Evolutionary conservation across 2,797 vertebrate genomes (phyloP).

Genomic region (Scolopax rusticola): DNA sequence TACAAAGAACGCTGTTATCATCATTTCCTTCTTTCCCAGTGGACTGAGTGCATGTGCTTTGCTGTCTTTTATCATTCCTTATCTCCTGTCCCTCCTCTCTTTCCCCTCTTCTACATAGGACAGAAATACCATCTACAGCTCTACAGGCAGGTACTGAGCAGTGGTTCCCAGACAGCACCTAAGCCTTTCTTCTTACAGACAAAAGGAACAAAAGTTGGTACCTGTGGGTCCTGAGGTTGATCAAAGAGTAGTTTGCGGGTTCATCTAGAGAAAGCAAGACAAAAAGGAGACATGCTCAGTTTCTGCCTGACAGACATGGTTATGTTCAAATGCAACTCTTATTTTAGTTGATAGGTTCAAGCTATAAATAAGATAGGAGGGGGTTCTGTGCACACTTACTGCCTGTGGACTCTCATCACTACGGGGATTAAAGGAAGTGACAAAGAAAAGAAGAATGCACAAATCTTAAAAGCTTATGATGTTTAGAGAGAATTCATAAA

Average conservation of each 20-base stretch:
- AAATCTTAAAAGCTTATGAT: neutral
- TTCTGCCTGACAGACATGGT: neutral
- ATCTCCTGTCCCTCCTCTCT: neutral
- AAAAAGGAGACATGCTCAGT: neutral
- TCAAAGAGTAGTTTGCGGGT: neutral
- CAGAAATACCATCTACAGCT: neutral
- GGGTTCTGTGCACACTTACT: neutral
- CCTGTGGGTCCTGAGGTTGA: neutral
- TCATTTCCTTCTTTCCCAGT: neutral
- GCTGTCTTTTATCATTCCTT: neutral
- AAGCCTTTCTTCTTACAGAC: neutral
- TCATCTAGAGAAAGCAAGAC: neutral
- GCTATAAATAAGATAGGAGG: neutral
- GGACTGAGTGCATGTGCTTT: neutral
- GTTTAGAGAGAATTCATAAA: neutral
- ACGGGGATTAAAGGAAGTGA: neutral
- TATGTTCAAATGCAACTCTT: neutral
- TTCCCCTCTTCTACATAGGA: neutral
- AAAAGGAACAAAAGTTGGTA: neutral
- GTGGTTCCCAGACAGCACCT: neutral
- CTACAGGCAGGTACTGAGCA: neutral
- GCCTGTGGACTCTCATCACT: neutral
- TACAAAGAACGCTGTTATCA: neutral
- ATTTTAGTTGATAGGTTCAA: neutral
- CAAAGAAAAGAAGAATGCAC: conserved; percentile 2